Evolutionary conservation across 23 tunicate species (phyloP).

Genomic region (Styela plicata): DNA sequence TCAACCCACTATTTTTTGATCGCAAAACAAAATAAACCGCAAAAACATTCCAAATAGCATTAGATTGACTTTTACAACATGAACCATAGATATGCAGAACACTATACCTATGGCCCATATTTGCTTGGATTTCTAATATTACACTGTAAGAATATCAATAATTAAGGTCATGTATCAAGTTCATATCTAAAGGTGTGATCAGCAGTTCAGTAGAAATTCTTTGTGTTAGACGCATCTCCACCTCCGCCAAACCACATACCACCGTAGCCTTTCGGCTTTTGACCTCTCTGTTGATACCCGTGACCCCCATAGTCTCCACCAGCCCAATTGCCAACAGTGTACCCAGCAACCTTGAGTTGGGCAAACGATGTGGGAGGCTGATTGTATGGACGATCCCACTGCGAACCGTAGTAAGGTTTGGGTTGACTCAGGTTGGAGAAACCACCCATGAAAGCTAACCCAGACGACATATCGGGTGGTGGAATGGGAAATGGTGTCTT

Average conservation of each 20-base stretch:
- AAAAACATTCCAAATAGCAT: too few species aligned
- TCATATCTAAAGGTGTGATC: too few species aligned
- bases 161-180: too few species aligned
- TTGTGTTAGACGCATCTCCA: conserved; percentile 29
- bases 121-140: too few species aligned
- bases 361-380: conserved; percentile 5
- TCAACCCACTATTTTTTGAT: too few species aligned
- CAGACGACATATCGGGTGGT: conserved; percentile 3
- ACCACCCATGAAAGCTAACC: conserved; percentile 22
- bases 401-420: background rate
- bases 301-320: conserved; percentile 26
- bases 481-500: conserved; percentile 22
- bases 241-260: conserved; percentile 37
- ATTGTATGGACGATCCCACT: conserved; percentile 14
- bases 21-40: too few species aligned
- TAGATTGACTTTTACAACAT: too few species aligned
- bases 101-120: too few species aligned
- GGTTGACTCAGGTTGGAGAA: background rate
- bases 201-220: conserved; percentile 2
- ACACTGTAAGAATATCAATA: too few species aligned
- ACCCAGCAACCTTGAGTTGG: conserved; percentile 31
- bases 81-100: too few species aligned
- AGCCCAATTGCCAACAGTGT: conserved; percentile 36
- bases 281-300: background rate
- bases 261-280: conserved; percentile 1